Percentiles rank a stretch among this genome's conserved stretches.
Conservation (phyloP, 2,797 vertebrate genomes). For the Epinephelus awoara region DNA sequence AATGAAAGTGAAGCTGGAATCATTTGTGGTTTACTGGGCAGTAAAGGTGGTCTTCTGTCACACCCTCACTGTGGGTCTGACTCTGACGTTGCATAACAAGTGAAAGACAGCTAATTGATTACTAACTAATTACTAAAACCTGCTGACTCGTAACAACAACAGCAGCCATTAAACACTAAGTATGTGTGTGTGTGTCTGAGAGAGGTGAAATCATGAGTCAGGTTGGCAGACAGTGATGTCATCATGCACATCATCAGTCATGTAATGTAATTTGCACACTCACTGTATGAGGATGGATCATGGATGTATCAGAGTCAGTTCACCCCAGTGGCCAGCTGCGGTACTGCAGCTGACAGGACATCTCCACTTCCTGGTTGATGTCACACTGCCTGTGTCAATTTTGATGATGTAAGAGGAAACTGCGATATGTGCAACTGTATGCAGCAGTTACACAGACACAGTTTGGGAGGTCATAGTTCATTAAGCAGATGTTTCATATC, state of each 20-base stretch:
- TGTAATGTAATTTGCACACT: constrained; percentile 40
- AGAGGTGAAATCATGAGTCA: constrained; percentile 25
- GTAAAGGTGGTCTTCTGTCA: neutral
- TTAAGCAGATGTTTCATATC: neutral
- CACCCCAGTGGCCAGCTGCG: neutral
- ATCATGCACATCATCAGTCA: constrained; percentile 29
- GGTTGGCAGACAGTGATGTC: constrained; percentile 56
- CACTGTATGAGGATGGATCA: constrained; percentile 9
- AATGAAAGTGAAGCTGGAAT: constrained; percentile 16
- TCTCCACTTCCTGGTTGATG: neutral
- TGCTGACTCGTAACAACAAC: constrained; percentile 9
- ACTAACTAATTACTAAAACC: constrained; percentile 5
- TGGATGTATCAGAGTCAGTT: constrained; percentile 17
- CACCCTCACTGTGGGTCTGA: no score
- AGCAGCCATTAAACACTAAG: neutral
- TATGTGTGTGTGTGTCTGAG: constrained; percentile 6
- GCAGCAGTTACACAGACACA: neutral
- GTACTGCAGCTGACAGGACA: neutral
- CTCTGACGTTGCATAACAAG: neutral
- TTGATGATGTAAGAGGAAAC: neutral
- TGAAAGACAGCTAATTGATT: neutral
- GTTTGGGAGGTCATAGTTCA: neutral
- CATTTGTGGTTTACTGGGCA: neutral
- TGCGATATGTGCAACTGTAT: neutral
- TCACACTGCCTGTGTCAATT: neutral